Percentiles rank a stretch among this genome's conserved stretches.
phyloP scores from a whole-genome alignment of 1,140 invertebrate species.

The Caerostris extrusa region DNA sequence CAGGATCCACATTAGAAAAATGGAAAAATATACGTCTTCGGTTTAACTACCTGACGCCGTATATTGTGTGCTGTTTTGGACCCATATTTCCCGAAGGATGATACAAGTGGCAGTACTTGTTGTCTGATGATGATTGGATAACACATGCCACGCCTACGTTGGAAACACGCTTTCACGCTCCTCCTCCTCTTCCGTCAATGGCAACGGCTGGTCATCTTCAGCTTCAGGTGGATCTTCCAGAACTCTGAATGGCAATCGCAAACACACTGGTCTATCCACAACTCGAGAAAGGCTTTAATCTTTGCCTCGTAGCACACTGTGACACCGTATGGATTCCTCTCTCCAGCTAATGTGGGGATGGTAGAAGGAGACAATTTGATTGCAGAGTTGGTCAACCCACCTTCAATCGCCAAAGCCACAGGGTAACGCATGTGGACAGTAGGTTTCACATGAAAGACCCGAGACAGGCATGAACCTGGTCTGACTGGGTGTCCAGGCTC shows the following conservation, averaged over 20 bases:
- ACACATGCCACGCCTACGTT: not conserved
- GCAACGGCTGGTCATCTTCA: constrained; percentile 20
- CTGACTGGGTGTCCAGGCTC: constrained; percentile 73
- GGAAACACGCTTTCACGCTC: constrained; percentile 54
- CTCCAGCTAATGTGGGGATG: constrained; percentile 41
- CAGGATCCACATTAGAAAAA: constrained; percentile 22
- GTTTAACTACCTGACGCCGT: constrained; percentile 8
- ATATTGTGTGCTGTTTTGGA: constrained; percentile 28
- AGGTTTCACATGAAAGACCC: constrained; percentile 75
- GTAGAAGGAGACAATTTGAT: constrained; percentile 72
- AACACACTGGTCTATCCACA: constrained; percentile 76
- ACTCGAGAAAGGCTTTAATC: constrained; percentile 76
- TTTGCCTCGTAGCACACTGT: constrained; percentile 78
- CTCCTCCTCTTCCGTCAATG: constrained; percentile 13
- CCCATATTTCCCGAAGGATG: not conserved
- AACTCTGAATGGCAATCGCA: constrained; percentile 77
- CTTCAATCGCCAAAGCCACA: constrained; percentile 78
- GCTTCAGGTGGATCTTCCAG: constrained; percentile 47
- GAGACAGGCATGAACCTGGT: constrained; percentile 59
- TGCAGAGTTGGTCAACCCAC: constrained; percentile 50
- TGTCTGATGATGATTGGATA: not conserved
- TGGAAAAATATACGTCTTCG: constrained; percentile 43
- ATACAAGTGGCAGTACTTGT: not conserved
- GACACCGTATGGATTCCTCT: constrained; percentile 79
- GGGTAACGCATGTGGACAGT: constrained; percentile 74